Conservation (phyloP, 2,888 invertebrate genomes). For the Malacosoma neustria region DNA sequence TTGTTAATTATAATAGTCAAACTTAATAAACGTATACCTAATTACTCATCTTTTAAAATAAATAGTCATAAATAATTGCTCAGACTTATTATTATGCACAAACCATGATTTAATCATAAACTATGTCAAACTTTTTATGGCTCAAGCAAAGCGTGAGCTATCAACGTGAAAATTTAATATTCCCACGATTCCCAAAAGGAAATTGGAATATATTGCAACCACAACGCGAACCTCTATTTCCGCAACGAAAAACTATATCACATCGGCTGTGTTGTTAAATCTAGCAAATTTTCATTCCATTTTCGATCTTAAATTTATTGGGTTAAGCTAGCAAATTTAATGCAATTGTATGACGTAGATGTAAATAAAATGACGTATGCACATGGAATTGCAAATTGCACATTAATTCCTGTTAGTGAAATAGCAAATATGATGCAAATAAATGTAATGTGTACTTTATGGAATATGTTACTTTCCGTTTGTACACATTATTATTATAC, state of each 20-base stretch:
- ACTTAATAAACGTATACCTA: too few relatives aligned
- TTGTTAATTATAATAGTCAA: too few relatives aligned
- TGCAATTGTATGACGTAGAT: conserved; percentile 19
- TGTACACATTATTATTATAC: too few relatives aligned
- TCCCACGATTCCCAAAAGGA: conserved; percentile 19
- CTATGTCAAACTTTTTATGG: neutral
- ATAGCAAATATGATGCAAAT: too few relatives aligned
- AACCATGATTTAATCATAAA: neutral
- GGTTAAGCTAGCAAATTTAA: conserved; percentile 11
- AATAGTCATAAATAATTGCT: too few relatives aligned
- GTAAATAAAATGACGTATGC: conserved; percentile 30
- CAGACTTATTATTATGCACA: too few relatives aligned
- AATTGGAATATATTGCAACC: conserved; percentile 31
- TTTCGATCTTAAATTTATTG: conserved; percentile 10
- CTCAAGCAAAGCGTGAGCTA: conserved; percentile 7
- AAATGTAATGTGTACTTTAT: too few relatives aligned
- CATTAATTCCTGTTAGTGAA: too few relatives aligned
- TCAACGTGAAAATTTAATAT: conserved; percentile 20
- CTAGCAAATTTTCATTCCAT: conserved; percentile 7
- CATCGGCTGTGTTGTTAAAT: conserved; percentile 9
- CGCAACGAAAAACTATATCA: conserved; percentile 29
- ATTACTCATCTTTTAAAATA: too few relatives aligned
- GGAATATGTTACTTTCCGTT: too few relatives aligned
- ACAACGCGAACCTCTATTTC: conserved; percentile 22
- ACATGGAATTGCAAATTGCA: conserved; percentile 21